Evolutionary conservation across 2,797 vertebrate genomes (phyloP).

Genomic region (Gobionotothen gibberifrons): DNA sequence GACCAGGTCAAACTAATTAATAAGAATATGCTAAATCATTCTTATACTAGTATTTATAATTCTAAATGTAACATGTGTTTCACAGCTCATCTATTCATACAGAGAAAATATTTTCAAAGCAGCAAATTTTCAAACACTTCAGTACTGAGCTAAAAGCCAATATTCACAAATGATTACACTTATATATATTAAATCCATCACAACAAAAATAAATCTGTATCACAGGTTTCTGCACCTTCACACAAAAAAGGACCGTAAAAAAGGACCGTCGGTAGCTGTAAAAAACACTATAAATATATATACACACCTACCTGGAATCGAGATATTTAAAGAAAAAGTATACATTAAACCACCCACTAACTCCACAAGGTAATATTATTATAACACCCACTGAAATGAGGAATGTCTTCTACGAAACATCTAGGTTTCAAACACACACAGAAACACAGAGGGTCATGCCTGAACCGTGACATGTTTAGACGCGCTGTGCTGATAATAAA

Average conservation of each 20-base stretch:
- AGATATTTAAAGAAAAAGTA: no score
- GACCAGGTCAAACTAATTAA: background rate
- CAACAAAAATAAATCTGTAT: no score
- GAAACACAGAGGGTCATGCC: conserved; percentile 26
- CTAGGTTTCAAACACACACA: conserved; percentile 28
- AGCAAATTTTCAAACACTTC: background rate
- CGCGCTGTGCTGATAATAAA: conserved; percentile 34
- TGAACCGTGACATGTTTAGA: conserved; percentile 62
- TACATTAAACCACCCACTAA: background rate
- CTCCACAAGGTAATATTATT: conserved; percentile 14
- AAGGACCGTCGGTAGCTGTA: no score
- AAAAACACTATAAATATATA: no score
- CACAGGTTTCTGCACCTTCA: no score
- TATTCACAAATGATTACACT: background rate
- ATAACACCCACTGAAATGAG: conserved; percentile 16
- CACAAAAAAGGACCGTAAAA: no score
- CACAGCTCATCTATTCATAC: background rate
- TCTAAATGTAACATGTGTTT: background rate
- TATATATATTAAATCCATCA: no score
- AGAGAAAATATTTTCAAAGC: background rate
- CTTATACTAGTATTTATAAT: background rate
- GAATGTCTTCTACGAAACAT: conserved; percentile 42
- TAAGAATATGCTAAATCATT: background rate
- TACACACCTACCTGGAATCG: no score
- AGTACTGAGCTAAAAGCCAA: background rate